These are phyloP conservation scores for Sebastes itinus DNA, from an alignment of 2,797 vertebrate genomes.

Conservation along the genomic window DNA sequence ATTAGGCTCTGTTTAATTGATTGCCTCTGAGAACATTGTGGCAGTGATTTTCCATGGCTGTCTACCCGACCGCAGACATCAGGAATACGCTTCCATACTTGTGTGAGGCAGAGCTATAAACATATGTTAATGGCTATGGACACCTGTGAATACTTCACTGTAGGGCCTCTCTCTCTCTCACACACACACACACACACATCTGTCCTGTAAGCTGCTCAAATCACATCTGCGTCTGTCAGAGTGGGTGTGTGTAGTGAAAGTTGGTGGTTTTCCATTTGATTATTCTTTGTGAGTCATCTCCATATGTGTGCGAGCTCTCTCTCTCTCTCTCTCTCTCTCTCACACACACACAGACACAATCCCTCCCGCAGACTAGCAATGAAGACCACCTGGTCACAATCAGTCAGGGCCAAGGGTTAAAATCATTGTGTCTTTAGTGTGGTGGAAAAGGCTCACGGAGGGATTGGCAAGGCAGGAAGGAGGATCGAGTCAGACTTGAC, in stretches of 20 bases:
- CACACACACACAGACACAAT: slow-evolving; percentile 21
- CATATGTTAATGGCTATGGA: slow-evolving; percentile 66
- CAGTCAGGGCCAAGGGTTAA: slow-evolving; percentile 77
- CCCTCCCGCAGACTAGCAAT: slow-evolving; percentile 46
- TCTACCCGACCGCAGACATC: slow-evolving; percentile 20
- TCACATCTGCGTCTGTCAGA: slow-evolving; percentile 56
- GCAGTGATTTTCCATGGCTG: slow-evolving; percentile 56
- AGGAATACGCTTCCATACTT: slow-evolving; percentile 43
- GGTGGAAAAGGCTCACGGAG: slow-evolving; percentile 40
- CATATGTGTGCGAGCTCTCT: slow-evolving; percentile 46
- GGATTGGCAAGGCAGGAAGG: slow-evolving; percentile 34
- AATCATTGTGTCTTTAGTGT: slow-evolving; percentile 76
- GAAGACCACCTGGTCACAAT: slow-evolving; percentile 75
- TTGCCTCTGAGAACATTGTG: slow-evolving; percentile 26
- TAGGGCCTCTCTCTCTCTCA: slow-evolving; percentile 33
- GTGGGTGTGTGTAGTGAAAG: slow-evolving; percentile 56
- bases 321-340: background rate
- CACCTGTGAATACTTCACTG: slow-evolving; percentile 75
- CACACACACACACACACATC: slow-evolving; percentile 6
- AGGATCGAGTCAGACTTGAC: slow-evolving; percentile 30
- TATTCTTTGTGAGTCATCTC: slow-evolving; percentile 70
- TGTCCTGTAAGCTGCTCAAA: slow-evolving; percentile 26
- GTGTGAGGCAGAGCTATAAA: slow-evolving; percentile 67
- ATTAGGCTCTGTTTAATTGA: slow-evolving; percentile 39
- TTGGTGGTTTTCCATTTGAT: slow-evolving; percentile 65